Base-by-base conservation (phyloP, 2,797 vertebrate species). In the Pangasius krempfi region DNA sequence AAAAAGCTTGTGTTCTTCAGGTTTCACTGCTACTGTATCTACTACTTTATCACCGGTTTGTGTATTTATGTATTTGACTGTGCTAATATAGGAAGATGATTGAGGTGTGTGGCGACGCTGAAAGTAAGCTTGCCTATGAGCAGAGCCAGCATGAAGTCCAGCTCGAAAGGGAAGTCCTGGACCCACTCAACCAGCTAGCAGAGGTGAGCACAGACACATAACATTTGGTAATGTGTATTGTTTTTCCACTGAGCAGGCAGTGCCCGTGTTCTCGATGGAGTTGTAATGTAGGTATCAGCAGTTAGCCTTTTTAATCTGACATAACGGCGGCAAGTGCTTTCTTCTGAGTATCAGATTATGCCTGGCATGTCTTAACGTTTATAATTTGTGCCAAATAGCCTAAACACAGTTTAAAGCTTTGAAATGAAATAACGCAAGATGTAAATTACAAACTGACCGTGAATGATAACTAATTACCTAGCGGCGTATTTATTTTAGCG, bases 51-150 rank as follows among this genome's bases (percentile, higher is more conserved):
- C 25, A 40, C 60, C 4, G 85, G 0, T 78, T 30, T 82, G 27
- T 88, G 14, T 91, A 33, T 91, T 73, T 4, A n/a, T 90, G n/a
- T 85, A 47, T 90, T 33, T 88, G 37, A 76, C 54, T 89, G 82
- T 89, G 86, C 62, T 56, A 44, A 16, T 88, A 66, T 89, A 99
- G 98, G 92, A 98, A 98, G 94, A 98, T 98, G 96, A 97, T 99
- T 94, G 97, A 97, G 25, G 96, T 97, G 0, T 99, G 99, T 81
- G 97, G 97, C 0, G 97, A 99, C 1, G 97, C 97, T 1, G 98
- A 99, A 94, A 96, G 91, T 83, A 97, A 94, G 78, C 94, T 99
- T 90, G 97, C 98, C 2, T 90, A 94, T 6, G 98, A 99, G 89
- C 97, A 99, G 86, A 97, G 97, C 90, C 96, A 97, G 90, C 96